Percentiles rank a stretch among this genome's conserved stretches.
These are phyloP conservation scores for Drosophila mauritiana DNA, from an alignment of 1,140 invertebrate species.

Conservation along the genomic window DNA sequence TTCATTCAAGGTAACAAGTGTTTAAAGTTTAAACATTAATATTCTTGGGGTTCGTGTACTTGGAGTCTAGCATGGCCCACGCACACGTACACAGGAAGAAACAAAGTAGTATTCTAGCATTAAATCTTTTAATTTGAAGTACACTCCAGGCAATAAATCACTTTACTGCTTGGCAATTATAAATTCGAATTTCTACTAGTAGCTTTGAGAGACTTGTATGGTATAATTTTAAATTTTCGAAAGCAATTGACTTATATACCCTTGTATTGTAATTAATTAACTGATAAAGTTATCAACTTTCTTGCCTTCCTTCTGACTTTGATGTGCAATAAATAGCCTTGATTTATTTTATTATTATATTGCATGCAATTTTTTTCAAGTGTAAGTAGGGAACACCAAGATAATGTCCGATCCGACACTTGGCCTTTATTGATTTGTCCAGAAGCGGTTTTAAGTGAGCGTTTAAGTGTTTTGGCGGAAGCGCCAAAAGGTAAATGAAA, in stretches of 20 bases:
- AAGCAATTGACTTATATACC: too few relatives aligned
- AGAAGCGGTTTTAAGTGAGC: constrained; percentile 49
- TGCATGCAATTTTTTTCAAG: background rate
- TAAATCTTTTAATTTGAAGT: too few relatives aligned
- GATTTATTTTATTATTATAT: too few relatives aligned
- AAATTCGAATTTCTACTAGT: too few relatives aligned
- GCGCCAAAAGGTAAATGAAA: constrained; percentile 44
- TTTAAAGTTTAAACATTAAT: constrained; percentile 69
- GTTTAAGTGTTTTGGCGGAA: constrained; percentile 53
- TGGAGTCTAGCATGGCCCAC: constrained; percentile 15
- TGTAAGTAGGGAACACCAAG: constrained; percentile 8
- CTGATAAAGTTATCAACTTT: too few relatives aligned
- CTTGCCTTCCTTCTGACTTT: too few relatives aligned
- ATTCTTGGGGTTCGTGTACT: constrained; percentile 53
- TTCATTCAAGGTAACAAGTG: constrained; percentile 75
- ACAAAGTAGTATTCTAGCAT: background rate
- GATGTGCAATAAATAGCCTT: too few relatives aligned
- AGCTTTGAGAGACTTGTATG: too few relatives aligned
- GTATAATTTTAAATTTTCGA: too few relatives aligned
- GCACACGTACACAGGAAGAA: constrained; percentile 27
- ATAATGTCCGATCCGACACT: constrained; percentile 32
- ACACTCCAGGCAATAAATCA: too few relatives aligned
- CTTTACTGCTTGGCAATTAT: too few relatives aligned
- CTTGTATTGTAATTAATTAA: too few relatives aligned
- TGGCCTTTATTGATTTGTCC: constrained; percentile 73